Base-by-base conservation (phyloP, 2,113 vertebrate genomes). In the Morphnarchus princeps region DNA sequence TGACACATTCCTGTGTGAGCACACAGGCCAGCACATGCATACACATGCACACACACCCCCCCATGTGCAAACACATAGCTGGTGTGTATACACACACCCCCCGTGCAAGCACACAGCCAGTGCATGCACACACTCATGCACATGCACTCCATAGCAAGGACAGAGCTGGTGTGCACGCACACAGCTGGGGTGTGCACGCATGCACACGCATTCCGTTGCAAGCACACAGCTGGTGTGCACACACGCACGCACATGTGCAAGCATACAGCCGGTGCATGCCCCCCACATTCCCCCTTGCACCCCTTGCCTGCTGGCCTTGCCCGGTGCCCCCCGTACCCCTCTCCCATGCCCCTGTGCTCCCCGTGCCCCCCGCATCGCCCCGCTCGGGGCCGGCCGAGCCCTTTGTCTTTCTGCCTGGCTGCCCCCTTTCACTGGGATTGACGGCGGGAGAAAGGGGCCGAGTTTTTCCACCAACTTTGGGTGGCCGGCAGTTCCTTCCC, bases 341-440 rank as follows among this genome's bases (percentile, higher is more conserved):
- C 49, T 50, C 20, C 7, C 3, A 6, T 63, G 12, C 26, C 61
- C 38, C 38, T 28, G 50, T 26, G 24, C 49, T 14, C 25, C 50
- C 22, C 16, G 31, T 34, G 49, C 76, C 66, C 87, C 87, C 29
- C 31, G 16, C n/a, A 18, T 11, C 16, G 34, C 47, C 28, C 7
- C 3, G 7, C 54, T 62, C 66, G 67, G 78, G 45, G 32, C 61
- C 15, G 7, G 61, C 96, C 70, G 85, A 87, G 94, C 79, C 59
- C 89, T 97, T 97, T 97, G 97, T 98, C 95, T 97, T 97, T 97
- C 97, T 92, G 96, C 97, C 95, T 97, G 89, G 92, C 94, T 96
- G 97, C 93, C 63, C 88, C 97, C 82, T 98, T 98, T 96, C 93
- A 93, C 65, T 55, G 79, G 82, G 82, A 62, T 42, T 82, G 80